These are phyloP conservation scores for Monochamus alternatus DNA, from an alignment of 2,888 invertebrate genomes.

Conservation along the genomic window DNA sequence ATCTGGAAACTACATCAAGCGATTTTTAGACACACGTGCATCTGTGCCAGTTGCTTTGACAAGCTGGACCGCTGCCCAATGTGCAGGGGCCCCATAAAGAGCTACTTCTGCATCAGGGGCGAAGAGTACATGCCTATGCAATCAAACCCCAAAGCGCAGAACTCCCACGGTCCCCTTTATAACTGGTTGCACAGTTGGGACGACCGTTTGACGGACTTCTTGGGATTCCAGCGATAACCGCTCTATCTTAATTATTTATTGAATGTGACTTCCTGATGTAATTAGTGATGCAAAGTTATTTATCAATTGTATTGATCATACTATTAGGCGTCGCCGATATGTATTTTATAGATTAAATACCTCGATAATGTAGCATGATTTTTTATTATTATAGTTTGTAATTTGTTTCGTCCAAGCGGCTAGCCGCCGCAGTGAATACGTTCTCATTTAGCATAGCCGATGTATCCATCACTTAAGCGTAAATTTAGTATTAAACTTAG, in stretches of 20 bases:
- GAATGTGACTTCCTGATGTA: constrained; percentile 1
- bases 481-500: constrained; percentile 40
- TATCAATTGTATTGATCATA: not conserved
- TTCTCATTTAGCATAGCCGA: constrained; percentile 14
- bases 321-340: not conserved
- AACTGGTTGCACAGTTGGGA: constrained; percentile 78
- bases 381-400: not conserved
- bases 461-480: constrained; percentile 26
- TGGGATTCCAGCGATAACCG: constrained; percentile 76
- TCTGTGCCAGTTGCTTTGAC: constrained; percentile 86
- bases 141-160: constrained; percentile 67
- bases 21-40: constrained; percentile 82
- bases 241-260: constrained; percentile 23
- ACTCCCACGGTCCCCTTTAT: constrained; percentile 68
- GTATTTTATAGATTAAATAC: constrained; percentile 11
- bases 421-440: not conserved
- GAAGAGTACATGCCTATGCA: constrained; percentile 80
- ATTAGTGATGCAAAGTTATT: not conserved
- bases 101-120: constrained; percentile 87
- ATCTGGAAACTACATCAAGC: too few relatives aligned
- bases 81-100: constrained; percentile 87
- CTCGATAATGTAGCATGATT: constrained; percentile 11
- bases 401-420: not conserved
- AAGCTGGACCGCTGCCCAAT: constrained; percentile 90
- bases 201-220: constrained; percentile 82